Conservation (phyloP, 1,140 invertebrate genomes). For the Apis florea region DNA sequence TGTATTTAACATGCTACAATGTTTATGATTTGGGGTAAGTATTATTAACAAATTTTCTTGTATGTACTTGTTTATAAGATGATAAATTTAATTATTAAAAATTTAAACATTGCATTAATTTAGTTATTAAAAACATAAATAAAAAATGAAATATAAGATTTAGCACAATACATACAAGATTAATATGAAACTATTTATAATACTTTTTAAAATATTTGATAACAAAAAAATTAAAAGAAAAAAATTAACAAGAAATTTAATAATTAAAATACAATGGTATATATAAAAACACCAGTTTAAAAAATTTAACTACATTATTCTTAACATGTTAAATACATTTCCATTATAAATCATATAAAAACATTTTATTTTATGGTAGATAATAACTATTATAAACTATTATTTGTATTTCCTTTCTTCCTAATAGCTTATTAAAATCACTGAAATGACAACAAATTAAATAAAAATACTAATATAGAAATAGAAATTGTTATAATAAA, state of each 20-base stretch:
- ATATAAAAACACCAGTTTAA: conserved; percentile 34
- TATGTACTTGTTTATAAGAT: conserved; percentile 3
- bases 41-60: neutral
- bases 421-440: conserved; percentile 20
- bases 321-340: conserved; percentile 17
- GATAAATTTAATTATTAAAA: neutral
- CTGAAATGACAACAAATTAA: conserved; percentile 30
- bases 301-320: conserved; percentile 31
- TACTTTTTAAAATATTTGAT: neutral
- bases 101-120: neutral
- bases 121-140: too few relatives aligned
- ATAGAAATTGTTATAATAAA: conserved; percentile 29
- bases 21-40: conserved; percentile 40
- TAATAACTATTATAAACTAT: conserved; percentile 19
- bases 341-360: conserved; percentile 24
- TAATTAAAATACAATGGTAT: neutral
- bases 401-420: neutral
- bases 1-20: conserved; percentile 10
- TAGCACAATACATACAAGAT: conserved; percentile 4
- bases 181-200: neutral
- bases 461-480: neutral
- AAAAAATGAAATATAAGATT: neutral
- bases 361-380: conserved; percentile 33
- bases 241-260: neutral
- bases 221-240: neutral